These are phyloP conservation scores for Zosterops lateralis DNA, from an alignment of 2,113 vertebrate species.

Conservation along the genomic window DNA sequence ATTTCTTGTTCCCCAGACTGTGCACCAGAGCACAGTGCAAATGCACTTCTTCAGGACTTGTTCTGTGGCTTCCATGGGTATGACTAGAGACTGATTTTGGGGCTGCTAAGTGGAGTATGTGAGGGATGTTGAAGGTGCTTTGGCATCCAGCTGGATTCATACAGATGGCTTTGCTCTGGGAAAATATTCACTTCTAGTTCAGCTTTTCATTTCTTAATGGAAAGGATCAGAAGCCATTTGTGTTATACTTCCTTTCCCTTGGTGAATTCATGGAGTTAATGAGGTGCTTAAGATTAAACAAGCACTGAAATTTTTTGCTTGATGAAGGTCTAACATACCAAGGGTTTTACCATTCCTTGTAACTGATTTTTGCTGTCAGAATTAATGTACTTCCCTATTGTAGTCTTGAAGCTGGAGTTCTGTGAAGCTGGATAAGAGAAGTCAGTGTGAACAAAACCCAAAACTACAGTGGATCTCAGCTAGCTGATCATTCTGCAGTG, in stretches of 20 bases:
- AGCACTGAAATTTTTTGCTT: background rate
- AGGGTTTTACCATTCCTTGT: background rate
- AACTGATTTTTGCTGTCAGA: background rate
- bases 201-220: background rate
- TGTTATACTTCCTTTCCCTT: background rate
- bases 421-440: background rate
- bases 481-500: background rate
- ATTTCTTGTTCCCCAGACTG: accelerated
- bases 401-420: background rate
- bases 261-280: background rate
- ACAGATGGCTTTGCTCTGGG: background rate
- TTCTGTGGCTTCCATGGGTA: background rate
- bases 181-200: background rate
- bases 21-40: background rate
- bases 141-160: background rate
- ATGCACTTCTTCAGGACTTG: background rate
- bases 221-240: background rate
- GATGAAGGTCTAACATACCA: background rate
- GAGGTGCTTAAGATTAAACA: constrained; percentile 1
- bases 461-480: background rate
- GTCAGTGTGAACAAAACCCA: background rate
- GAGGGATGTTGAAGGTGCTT: background rate
- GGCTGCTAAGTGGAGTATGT: background rate
- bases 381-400: background rate
- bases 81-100: background rate